Conservation (phyloP, 2,113 vertebrate genomes). For the Pungitius pungitius region DNA sequence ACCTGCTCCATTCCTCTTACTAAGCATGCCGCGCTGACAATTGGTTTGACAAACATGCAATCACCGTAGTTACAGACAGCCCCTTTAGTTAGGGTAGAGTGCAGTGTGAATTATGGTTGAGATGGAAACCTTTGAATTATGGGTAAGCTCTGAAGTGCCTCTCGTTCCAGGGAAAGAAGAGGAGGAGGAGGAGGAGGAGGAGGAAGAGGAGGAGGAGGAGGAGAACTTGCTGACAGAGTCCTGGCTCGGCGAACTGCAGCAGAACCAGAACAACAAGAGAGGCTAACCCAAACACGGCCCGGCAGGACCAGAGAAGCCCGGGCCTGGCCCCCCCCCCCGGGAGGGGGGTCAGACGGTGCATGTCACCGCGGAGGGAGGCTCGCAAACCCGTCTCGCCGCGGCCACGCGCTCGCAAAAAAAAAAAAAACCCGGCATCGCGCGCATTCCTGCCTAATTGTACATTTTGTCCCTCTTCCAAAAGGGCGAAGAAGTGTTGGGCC, state of each 20-base stretch:
- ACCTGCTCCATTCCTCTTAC: slow-evolving; percentile 44
- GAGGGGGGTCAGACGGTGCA: slow-evolving; percentile 67
- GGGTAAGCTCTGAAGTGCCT: slow-evolving; percentile 71
- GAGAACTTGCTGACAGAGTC: slow-evolving; percentile 66
- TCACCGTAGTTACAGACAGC: slow-evolving; percentile 76
- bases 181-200: slow-evolving; percentile 43
- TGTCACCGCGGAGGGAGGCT: slow-evolving; percentile 52
- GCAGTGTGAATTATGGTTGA: slow-evolving; percentile 77
- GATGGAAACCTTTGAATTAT: slow-evolving; percentile 81
- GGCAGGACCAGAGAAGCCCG: slow-evolving; percentile 59
- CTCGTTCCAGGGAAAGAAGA: slow-evolving; percentile 67
- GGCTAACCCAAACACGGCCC: slow-evolving; percentile 68
- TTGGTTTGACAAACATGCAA: slow-evolving; percentile 80
- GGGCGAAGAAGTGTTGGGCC: slow-evolving; percentile 79
- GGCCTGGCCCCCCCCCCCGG: too few relatives aligned
- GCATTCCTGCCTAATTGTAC: slow-evolving; percentile 85
- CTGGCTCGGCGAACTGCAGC: slow-evolving; percentile 60
- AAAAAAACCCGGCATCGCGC: slow-evolving; percentile 79
- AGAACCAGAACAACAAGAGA: slow-evolving; percentile 73
- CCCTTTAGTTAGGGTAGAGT: slow-evolving; percentile 75
- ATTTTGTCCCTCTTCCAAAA: slow-evolving; percentile 82
- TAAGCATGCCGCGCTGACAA: slow-evolving; percentile 68
- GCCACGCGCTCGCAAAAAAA: slow-evolving; percentile 65
- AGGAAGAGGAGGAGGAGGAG: slow-evolving; percentile 51
- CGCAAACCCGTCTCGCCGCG: too few relatives aligned